A percentile compares a stretch with the other conserved stretches of the same genome.
These are phyloP conservation scores for Nannoperca australis DNA, from an alignment of 2,797 vertebrate species.

Conservation along the genomic window DNA sequence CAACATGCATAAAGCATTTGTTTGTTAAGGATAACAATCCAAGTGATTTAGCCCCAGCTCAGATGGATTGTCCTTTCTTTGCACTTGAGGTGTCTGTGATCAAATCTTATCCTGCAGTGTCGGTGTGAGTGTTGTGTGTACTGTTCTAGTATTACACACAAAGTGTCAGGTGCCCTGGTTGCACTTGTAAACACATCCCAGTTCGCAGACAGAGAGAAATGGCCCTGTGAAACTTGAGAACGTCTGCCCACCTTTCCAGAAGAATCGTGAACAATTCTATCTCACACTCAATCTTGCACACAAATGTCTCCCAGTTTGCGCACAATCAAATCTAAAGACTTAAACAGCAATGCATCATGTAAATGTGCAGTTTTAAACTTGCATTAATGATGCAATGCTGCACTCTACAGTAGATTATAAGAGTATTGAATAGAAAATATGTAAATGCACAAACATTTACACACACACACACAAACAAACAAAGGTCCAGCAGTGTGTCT, in stretches of 20 bases:
- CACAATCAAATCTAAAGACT: not conserved
- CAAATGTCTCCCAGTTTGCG: not conserved
- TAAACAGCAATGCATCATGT: not conserved
- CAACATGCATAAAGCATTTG: not conserved
- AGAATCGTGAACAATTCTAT: not conserved
- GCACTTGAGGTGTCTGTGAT: slow-evolving; percentile 67
- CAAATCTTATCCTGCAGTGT: slow-evolving; percentile 55
- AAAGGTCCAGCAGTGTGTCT: slow-evolving; percentile 6
- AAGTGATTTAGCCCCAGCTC: slow-evolving; percentile 32
- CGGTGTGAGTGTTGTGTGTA: slow-evolving; percentile 42
- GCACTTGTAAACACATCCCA: slow-evolving; percentile 75
- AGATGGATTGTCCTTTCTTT: slow-evolving; percentile 60
- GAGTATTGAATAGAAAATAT: not conserved
- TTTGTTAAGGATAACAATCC: slow-evolving; percentile 16
- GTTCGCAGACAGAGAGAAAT: slow-evolving; percentile 62
- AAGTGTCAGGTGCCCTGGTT: slow-evolving; percentile 70
- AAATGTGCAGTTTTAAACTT: not conserved
- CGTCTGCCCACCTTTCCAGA: slow-evolving; percentile 44
- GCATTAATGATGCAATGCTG: not conserved
- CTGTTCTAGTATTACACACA: slow-evolving; percentile 74
- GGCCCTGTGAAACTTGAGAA: slow-evolving; percentile 59
- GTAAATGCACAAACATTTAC: not conserved
- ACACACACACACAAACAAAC: not conserved
- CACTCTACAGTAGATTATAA: not conserved
- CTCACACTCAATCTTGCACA: not conserved